Percentiles rank a stretch among this genome's conserved stretches.
Evolutionary conservation across 2,797 vertebrate species (phyloP).

Genomic region (Tolypeutes matacus): DNA sequence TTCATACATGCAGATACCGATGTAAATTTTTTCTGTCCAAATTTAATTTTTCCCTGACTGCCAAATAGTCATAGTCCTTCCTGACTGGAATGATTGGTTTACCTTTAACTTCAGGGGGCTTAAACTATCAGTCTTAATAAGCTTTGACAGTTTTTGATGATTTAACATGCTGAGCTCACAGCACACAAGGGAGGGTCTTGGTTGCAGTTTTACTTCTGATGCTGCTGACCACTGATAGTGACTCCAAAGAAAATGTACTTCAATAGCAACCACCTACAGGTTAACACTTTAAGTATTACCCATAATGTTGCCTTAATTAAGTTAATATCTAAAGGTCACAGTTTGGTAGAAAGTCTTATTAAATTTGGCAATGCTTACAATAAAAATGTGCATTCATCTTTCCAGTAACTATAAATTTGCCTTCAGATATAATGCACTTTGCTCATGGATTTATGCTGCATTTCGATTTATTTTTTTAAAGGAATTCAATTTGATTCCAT

Average conservation of each 20-base stretch:
- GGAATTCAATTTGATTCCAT: slow-evolving; percentile 74
- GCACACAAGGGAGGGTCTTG: slow-evolving; percentile 92
- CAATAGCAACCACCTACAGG: slow-evolving; percentile 90
- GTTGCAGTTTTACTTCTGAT: slow-evolving; percentile 93
- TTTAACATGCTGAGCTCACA: slow-evolving; percentile 96
- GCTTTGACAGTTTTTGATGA: slow-evolving; percentile 90
- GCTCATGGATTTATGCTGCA: slow-evolving; percentile 71
- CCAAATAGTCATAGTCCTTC: slow-evolving; percentile 94
- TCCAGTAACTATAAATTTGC: slow-evolving; percentile 74
- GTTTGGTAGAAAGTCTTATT: slow-evolving; percentile 86
- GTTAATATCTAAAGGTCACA: slow-evolving; percentile 85
- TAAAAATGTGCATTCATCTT: slow-evolving; percentile 66
- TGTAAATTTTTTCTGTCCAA: slow-evolving; percentile 81
- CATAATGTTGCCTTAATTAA: slow-evolving; percentile 87
- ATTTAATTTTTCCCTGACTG: slow-evolving; percentile 85
- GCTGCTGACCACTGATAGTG: slow-evolving; percentile 92
- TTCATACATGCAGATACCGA: slow-evolving; percentile 35
- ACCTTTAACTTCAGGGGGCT: slow-evolving; percentile 93
- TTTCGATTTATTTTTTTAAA: slow-evolving; percentile 83
- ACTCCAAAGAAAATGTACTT: slow-evolving; percentile 91
- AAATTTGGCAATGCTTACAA: slow-evolving; percentile 83
- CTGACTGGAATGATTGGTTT: slow-evolving; percentile 96
- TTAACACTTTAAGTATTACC: slow-evolving; percentile 87
- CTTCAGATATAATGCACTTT: slow-evolving; percentile 64
- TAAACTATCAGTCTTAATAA: slow-evolving; percentile 95